phyloP scores from a whole-genome alignment of 2,113 vertebrate species.

The Corythaixoides concolor region DNA sequence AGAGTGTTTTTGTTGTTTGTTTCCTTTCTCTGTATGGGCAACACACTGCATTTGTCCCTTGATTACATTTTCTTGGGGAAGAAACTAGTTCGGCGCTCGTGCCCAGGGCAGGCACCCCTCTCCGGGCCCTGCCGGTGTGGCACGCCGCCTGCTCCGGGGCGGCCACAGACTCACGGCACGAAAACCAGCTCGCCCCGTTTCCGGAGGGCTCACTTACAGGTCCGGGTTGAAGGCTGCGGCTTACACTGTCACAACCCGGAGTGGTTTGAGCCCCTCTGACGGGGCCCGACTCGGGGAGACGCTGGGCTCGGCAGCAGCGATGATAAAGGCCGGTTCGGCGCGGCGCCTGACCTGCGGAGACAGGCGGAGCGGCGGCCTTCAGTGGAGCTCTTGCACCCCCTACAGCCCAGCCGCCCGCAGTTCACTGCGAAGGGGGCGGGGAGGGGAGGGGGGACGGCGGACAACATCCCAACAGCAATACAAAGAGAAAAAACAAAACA shows the following conservation, averaged over 20 bases:
- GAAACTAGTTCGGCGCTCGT: neutral
- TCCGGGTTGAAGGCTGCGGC: constrained; percentile 1
- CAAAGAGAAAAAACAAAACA: neutral
- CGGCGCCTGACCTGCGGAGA: neutral
- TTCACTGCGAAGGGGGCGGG: neutral
- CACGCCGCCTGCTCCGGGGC: neutral
- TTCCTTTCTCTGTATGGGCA: neutral
- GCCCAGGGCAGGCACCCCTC: neutral
- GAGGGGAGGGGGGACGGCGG: fast-evolving
- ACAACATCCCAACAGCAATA: fast-evolving
- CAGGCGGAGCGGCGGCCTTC: neutral
- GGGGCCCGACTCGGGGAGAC: neutral
- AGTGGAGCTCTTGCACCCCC: constrained; percentile 92
- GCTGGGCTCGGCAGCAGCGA: neutral
- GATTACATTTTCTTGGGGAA: neutral
- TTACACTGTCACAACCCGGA: neutral
- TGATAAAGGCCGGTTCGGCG: neutral
- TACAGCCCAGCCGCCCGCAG: constrained; percentile 73
- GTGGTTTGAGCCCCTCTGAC: neutral
- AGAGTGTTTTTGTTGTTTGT: neutral
- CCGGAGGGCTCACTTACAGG: constrained; percentile 37
- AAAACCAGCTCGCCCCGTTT: neutral
- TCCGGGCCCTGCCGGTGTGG: neutral
- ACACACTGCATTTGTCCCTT: neutral
- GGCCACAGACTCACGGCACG: neutral